Base-by-base conservation (phyloP, 2,888 invertebrate genomes). In the Graphium colonna region DNA sequence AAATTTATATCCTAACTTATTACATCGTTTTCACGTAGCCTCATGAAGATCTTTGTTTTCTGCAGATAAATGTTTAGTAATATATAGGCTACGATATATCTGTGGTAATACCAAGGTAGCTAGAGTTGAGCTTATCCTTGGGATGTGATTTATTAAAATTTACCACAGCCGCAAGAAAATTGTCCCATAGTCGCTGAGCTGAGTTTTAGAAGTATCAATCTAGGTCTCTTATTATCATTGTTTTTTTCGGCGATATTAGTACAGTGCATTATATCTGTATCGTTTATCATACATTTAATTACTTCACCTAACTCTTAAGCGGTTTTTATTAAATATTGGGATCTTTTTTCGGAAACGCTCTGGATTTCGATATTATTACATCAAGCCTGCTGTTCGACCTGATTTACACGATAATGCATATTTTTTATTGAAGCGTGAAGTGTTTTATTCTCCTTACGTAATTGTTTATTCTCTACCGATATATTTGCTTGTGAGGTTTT, bases 121-220 rank as follows among this genome's bases (percentile, higher is more conserved):
- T n/a, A n/a, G n/a, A n/a, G n/a, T n/a, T n/a, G n/a, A n/a, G n/a
- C n/a, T n/a, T n/a, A n/a, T n/a, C n/a, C n/a, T n/a, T n/a, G n/a
- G n/a, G n/a, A n/a, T n/a, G n/a, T n/a, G n/a, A n/a, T n/a, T n/a
- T n/a, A n/a, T 40, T 40, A n/a, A 40, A 40, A 17, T 40, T 40
- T n/a, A 17, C 12, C 8, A 8, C 16, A 16, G 16, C 5, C 8
- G 15, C 10, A 5, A 40, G 16, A 40, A 40, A 40, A 7, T 40
- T 15, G 40, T 40, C 40, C 7, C 40, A 17, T 10, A 16, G 15
- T 10, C 16, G 5, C 17, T 40, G 40, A 40, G 2, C n/a, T n/a
- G 5, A 42, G 21, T 42, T 42, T 42, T 8, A 42, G n/a, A 26
- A 42, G 21, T 12, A 42, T 26, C n/a, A n/a, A n/a, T n/a, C n/a